Evolutionary conservation across 2,888 invertebrate genomes (phyloP), one percentile per base, ranked within the genome.

Genomic region (Adelphocoris suturalis): DNA sequence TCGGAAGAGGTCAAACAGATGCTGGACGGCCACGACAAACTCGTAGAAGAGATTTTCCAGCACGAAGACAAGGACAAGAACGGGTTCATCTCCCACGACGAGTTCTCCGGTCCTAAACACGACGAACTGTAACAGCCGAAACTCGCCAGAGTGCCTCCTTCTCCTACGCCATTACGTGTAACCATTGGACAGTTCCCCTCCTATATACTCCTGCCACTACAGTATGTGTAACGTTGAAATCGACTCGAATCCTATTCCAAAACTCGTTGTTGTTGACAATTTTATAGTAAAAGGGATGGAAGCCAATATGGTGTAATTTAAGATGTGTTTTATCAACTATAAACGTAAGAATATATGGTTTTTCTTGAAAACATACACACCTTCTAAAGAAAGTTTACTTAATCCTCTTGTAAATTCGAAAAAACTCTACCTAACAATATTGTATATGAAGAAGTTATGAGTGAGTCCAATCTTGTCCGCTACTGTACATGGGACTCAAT

Each of bases 41-140:
- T 99, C 90, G 97, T 99, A 11, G 97, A 98, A 93, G 98, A 99
- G 93, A 98, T 99, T 93, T 99, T 99, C 96, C 97, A 98, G 93
- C 98, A 98, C 93, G 99, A 99, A 93, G 99, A 99, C 93, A 97
- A 97, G 93, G 98, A 99, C 94, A 98, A 97, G 93, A 98, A 99
- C 93, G 99, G 99, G 91, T 97, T 96, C 94, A 99, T 99, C 92
- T 98, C 98, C 91, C 97, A 98, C 94, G 97, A 97, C 84, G 99
- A 99, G 94, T 99, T 99, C 95, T 98, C 98, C 46, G 99, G 98
- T 4, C 98, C 99, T 19, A 99, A 99, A 93, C 99, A 99, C 94
- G 99, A 99, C 93, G 99, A 99, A 94, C 96, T 99, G 93, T 99
- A 97, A 88, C 88, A 19, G 5, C 46, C 37, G 78, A 68, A 68